Percentiles rank a stretch among this genome's conserved stretches.
These are phyloP conservation scores for Pandion haliaetus DNA, from an alignment of 2,113 vertebrate species.

Conservation along the genomic window DNA sequence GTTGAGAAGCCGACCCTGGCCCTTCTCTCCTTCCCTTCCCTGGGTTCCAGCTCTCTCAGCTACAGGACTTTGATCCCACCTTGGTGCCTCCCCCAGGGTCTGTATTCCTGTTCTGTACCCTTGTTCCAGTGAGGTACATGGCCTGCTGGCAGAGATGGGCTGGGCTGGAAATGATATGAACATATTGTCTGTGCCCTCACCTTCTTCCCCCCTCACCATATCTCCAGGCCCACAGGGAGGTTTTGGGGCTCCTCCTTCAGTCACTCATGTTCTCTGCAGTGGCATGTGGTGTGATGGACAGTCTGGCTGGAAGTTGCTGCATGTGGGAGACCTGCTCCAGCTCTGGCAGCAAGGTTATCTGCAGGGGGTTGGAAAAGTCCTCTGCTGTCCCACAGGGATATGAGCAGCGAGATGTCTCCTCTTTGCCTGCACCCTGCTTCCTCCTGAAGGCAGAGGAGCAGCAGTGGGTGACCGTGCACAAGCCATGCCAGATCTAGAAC, in stretches of 20 bases:
- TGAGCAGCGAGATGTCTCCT: background rate
- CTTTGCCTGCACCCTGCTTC: background rate
- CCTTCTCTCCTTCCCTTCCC: background rate
- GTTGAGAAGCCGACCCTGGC: accelerated
- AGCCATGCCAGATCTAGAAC: background rate
- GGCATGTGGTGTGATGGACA: accelerated
- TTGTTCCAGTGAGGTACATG: accelerated
- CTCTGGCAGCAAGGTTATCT: background rate
- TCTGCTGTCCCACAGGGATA: accelerated
- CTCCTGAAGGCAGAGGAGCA: background rate
- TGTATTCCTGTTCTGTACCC: too few relatives aligned
- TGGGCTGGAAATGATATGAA: background rate
- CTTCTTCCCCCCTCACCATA: background rate
- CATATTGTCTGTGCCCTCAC: background rate
- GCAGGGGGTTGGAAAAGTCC: background rate
- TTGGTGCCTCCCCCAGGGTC: background rate
- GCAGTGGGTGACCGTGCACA: background rate
- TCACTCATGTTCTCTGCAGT: background rate
- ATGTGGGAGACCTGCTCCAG: background rate
- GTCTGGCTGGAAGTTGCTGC: background rate
- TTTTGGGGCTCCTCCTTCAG: background rate
- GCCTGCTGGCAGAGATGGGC: background rate
- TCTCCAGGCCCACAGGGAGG: background rate
- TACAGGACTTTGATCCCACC: background rate
- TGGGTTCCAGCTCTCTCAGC: background rate